These are phyloP conservation scores for Vicugna pacos DNA, from an alignment of 2,113 vertebrate genomes.

Conservation along the genomic window DNA sequence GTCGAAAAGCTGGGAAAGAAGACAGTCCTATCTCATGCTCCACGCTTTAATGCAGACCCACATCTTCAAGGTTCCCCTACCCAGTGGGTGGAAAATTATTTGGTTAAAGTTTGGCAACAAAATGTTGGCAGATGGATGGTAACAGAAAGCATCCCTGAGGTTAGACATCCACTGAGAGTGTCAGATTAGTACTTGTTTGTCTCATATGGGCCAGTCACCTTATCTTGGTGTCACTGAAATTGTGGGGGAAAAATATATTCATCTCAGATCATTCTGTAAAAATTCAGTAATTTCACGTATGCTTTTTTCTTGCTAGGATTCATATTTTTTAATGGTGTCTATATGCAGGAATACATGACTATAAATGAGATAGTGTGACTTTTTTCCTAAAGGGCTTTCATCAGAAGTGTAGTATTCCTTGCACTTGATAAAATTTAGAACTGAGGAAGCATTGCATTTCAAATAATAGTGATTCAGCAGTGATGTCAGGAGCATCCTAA, in stretches of 20 bases:
- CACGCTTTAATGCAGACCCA: not conserved
- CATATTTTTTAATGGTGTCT: not conserved
- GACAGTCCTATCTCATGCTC: not conserved
- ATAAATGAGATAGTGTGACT: not conserved
- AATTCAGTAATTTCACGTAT: not conserved
- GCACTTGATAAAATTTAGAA: not conserved
- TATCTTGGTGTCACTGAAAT: not conserved
- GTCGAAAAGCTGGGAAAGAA: not conserved
- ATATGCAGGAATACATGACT: not conserved
- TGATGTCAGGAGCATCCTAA: too few relatives aligned
- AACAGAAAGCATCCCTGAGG: not conserved
- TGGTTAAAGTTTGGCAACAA: not conserved
- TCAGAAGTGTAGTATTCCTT: not conserved
- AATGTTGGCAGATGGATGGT: not conserved
- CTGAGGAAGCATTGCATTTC: not conserved
- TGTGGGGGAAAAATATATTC: not conserved
- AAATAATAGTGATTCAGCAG: not conserved
- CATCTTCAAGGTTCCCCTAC: not conserved
- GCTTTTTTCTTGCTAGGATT: not conserved
- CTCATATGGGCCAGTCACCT: not conserved
- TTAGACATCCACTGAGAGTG: not conserved
- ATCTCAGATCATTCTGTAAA: not conserved
- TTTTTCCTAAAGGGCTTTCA: not conserved
- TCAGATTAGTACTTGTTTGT: not conserved
- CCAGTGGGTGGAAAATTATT: not conserved